Base-by-base conservation (phyloP, 2,888 invertebrate genomes). In the Carterocephalus palaemon region DNA sequence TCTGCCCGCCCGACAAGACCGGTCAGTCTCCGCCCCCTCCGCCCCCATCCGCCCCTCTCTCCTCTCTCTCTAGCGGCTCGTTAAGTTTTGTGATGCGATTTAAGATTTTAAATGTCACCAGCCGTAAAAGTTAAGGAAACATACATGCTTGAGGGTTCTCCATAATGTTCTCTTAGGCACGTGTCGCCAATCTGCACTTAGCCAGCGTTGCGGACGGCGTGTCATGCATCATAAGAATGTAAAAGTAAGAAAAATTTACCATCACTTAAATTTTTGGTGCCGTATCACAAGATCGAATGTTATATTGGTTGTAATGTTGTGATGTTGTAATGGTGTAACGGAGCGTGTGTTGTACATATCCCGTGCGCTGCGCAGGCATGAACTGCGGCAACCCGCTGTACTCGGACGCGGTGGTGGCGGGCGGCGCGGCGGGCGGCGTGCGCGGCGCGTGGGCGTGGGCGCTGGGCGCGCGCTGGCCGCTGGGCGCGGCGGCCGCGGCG, bases 1-100 rank as follows among this genome's bases (percentile, higher is more conserved):
- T 92, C 31, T 94, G 94, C 55, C 93, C 93, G 2, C 91, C 92
- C 0, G 92, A 92, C 67, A 89, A 91, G 55, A 93, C 93, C 0
- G 93, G 92, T 56, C 4, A 46, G 56, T 49, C 3, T 3, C 4
- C 9, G 0, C 3, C 12, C 2, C 8, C 6, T 8, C 7, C 4
- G n/a, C n/a, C n/a, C n/a, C n/a, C n/a, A n/a, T n/a, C n/a, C n/a
- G n/a, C n/a, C n/a, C n/a, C n/a, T n/a, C n/a, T n/a, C n/a, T n/a
- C n/a, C n/a, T n/a, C n/a, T n/a, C n/a, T n/a, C n/a, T n/a, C n/a
- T n/a, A n/a, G n/a, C n/a, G n/a, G n/a, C n/a, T n/a, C n/a, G n/a
- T n/a, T n/a, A n/a, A n/a, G n/a, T n/a, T n/a, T n/a, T n/a, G n/a
- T n/a, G n/a, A n/a, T n/a, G 4, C 24, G 9, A 19, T 19, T 24